Base-by-base conservation (phyloP, 1,140 invertebrate species). In the Cydia strobilella region DNA sequence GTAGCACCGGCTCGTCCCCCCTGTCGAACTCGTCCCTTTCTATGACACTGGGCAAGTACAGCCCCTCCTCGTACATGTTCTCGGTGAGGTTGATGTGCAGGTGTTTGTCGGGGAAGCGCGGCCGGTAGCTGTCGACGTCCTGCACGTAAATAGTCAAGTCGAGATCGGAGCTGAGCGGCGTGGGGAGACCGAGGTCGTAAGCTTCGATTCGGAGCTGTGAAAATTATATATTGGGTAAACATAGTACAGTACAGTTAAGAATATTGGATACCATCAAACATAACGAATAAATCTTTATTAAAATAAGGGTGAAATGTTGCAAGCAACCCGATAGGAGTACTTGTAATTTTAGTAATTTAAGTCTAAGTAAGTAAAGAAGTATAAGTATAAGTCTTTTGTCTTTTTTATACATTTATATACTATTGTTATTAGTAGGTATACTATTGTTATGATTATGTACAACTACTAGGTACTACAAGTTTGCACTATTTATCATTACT, bases 141-240 rank as follows among this genome's bases (percentile, higher is more conserved):
- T 96, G 95, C 0, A 98, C 96, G 82, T 98, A 97, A 80, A 98
- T 96, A n/a, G 96, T 97, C 0, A 99, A 88, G 89, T 98, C 97
- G 7, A 98, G 90, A 88, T 98, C 97, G 0, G 96, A 96, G 73
- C 97, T 97, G 0, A 98, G 87, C 0, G 97, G 95, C 1, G 97
- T 97, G 9, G 97, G 97, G 5, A 95, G 92, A 0, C 97, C 97
- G 62, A 98, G 93, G 92, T 98, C 98, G 85, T 96, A 97, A 1
- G 98, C 97, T 94, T 98, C 97, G 9, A 98, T 95, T 78, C 97
- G 94, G 76, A 98, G 96, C 97, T 98, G 79, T 73, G 79, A 78
- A 82, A 20, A 51, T 18, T 51, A n/a, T 5, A 51, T 51, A n/a
- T 51, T 6, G 48, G 75, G 80, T 80, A 63, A 72, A 20, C n/a